phyloP scores from a whole-genome alignment of 2,113 vertebrate species.

The Elanus axillaris region DNA sequence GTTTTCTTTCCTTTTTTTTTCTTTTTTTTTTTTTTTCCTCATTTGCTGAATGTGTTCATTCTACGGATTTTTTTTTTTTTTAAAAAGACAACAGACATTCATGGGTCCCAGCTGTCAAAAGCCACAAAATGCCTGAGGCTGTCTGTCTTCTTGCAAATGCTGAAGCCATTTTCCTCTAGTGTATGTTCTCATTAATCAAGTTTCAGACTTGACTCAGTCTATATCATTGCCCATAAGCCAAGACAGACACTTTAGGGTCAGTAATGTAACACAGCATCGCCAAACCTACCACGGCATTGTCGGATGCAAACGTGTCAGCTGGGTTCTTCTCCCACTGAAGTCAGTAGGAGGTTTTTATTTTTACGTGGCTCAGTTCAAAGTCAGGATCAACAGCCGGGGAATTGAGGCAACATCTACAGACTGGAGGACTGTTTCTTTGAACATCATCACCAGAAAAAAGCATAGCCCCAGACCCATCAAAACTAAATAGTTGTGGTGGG shows the following conservation, averaged over 20 bases:
- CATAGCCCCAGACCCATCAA: neutral
- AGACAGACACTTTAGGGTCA: neutral
- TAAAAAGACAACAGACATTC: constrained; percentile 40
- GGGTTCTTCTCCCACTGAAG: neutral
- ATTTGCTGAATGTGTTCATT: constrained; percentile 58
- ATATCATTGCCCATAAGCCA: neutral
- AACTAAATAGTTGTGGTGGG: neutral
- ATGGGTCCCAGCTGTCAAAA: constrained; percentile 56
- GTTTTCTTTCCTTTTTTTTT: neutral
- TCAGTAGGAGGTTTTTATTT: neutral
- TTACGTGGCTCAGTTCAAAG: neutral
- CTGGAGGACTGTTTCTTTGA: neutral
- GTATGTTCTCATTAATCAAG: constrained; percentile 42
- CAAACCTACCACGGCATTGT: neutral
- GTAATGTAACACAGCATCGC: neutral
- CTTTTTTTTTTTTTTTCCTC: neutral
- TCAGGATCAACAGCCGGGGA: neutral
- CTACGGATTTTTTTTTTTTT: neutral
- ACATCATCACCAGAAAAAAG: neutral
- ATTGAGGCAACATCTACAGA: neutral
- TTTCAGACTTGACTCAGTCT: neutral
- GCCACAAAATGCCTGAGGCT: constrained; percentile 55
- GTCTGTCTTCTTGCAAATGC: constrained; percentile 50
- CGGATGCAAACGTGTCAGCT: neutral
- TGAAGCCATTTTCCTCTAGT: constrained; percentile 1